These are phyloP conservation scores for Apodemia zela DNA, from an alignment of 2,888 invertebrate species.

Conservation along the genomic window DNA sequence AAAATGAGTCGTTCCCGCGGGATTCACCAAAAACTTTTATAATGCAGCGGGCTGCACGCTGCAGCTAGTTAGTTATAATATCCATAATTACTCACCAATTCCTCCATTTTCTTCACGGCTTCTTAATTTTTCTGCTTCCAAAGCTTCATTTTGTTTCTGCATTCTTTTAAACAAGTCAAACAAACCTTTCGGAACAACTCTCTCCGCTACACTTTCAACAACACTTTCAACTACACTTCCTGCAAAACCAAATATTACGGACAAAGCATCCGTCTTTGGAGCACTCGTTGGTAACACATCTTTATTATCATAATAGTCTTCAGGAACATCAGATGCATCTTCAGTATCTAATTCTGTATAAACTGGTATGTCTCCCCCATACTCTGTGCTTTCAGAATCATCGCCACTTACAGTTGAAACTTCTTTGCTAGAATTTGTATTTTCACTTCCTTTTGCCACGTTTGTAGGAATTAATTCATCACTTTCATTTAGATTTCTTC, in stretches of 20 bases:
- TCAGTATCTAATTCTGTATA: slow-evolving; percentile 63
- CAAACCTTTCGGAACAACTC: slow-evolving; percentile 66
- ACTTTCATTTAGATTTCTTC: slow-evolving; percentile 33
- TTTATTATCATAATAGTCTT: slow-evolving; percentile 71
- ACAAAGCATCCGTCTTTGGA: slow-evolving; percentile 65
- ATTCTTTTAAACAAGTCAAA: slow-evolving; percentile 67
- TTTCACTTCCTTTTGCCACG: background rate
- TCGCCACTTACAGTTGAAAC: slow-evolving; percentile 22
- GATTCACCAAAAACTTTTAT: too few species aligned
- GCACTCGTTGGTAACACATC: slow-evolving; percentile 64
- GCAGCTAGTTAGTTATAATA: background rate
- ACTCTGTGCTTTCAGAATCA: slow-evolving; percentile 38
- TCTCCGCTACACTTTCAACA: slow-evolving; percentile 68
- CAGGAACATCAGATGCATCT: slow-evolving; percentile 54
- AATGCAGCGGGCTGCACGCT: too few species aligned
- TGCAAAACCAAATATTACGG: slow-evolving; percentile 68
- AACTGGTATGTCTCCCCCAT: slow-evolving; percentile 49
- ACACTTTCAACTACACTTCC: slow-evolving; percentile 71
- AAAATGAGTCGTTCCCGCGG: too few species aligned
- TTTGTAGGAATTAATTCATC: slow-evolving; percentile 28
- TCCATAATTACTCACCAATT: slow-evolving; percentile 46
- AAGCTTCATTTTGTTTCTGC: slow-evolving; percentile 68
- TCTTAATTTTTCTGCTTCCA: slow-evolving; percentile 67
- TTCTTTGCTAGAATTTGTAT: slow-evolving; percentile 12
- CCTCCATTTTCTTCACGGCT: slow-evolving; percentile 76